Conservation (phyloP, 2,888 invertebrate genomes). For the Catocala nupta region DNA sequence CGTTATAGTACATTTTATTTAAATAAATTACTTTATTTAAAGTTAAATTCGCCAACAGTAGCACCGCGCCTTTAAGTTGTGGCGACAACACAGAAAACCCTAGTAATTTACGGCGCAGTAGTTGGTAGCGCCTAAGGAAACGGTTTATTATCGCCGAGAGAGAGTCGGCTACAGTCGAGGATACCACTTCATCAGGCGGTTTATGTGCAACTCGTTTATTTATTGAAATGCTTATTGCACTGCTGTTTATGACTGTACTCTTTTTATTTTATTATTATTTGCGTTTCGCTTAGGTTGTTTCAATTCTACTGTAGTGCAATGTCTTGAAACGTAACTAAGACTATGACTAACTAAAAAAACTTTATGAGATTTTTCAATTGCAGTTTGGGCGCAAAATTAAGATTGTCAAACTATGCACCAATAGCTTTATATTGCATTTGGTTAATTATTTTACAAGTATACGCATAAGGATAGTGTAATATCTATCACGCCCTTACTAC, state of each 20-base stretch:
- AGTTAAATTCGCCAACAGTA: slow-evolving; percentile 16
- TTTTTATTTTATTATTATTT: slow-evolving; percentile 4
- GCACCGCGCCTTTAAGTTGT: slow-evolving; percentile 42
- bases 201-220: slow-evolving; percentile 54
- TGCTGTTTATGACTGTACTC: slow-evolving; percentile 20
- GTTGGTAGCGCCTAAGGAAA: slow-evolving; percentile 68
- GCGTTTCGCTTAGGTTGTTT: not conserved
- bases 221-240: slow-evolving; percentile 48
- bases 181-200: slow-evolving; percentile 45
- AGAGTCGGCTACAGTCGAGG: slow-evolving; percentile 43
- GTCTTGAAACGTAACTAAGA: too few relatives aligned
- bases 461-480: too few relatives aligned
- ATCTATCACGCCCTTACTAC: too few relatives aligned
- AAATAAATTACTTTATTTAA: too few relatives aligned
- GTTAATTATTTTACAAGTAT: too few relatives aligned
- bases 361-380: too few relatives aligned
- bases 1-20: too few relatives aligned
- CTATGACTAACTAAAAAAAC: too few relatives aligned
- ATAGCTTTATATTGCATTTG: too few relatives aligned
- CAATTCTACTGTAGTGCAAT: too few relatives aligned
- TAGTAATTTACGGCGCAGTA: slow-evolving; percentile 67
- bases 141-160: slow-evolving; percentile 66
- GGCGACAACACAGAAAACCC: slow-evolving; percentile 64
- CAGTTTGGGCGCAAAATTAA: too few relatives aligned
- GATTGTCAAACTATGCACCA: too few relatives aligned